These are phyloP conservation scores for Nephrotoma flavescens DNA, from an alignment of 2,888 invertebrate species.

Conservation along the genomic window DNA sequence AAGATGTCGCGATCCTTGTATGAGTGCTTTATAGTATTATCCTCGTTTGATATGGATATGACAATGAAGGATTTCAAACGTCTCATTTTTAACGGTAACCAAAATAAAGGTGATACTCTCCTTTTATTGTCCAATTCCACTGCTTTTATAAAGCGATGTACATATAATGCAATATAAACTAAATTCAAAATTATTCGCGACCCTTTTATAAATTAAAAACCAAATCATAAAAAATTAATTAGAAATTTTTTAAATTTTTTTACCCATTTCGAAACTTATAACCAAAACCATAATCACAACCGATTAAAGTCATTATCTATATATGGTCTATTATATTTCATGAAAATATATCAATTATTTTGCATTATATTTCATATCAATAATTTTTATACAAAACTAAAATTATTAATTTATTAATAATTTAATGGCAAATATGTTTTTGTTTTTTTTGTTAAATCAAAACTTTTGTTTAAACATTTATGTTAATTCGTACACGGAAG, in stretches of 20 bases:
- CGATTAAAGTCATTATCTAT: not conserved
- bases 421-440: not conserved
- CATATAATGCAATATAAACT: too few species aligned
- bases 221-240: not conserved
- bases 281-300: not conserved
- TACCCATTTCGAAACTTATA: not conserved
- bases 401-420: not conserved
- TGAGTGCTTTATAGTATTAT: too few species aligned
- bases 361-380: not conserved
- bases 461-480: not conserved
- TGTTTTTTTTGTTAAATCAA: not conserved
- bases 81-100: too few species aligned
- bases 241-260: not conserved
- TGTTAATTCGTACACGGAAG: not conserved
- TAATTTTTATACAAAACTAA: not conserved
- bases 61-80: too few species aligned
- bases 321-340: not conserved
- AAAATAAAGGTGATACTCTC: too few species aligned
- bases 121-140: too few species aligned
- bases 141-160: too few species aligned
- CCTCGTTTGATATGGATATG: too few species aligned
- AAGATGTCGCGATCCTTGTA: not conserved
- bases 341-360: not conserved
- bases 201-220: not conserved
- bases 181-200: not conserved